Conservation (phyloP, 2,113 vertebrate species). For the Calidris pugnax region DNA sequence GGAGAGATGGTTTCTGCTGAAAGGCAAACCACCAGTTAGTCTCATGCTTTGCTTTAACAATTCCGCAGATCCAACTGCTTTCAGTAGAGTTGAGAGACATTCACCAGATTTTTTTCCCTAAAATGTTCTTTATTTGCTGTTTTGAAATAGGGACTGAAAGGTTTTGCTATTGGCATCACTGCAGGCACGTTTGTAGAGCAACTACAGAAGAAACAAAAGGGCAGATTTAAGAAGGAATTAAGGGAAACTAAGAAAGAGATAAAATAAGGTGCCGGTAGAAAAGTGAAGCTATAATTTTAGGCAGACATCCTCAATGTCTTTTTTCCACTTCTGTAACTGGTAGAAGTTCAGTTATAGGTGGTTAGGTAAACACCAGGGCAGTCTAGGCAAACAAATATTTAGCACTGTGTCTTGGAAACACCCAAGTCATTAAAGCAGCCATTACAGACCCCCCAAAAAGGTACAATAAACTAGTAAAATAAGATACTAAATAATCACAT, state of each 20-base stretch:
- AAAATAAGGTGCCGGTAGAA: neutral
- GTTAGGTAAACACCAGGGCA: neutral
- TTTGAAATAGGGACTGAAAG: neutral
- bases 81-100: neutral
- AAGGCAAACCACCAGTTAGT: accelerated
- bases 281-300: neutral
- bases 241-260: neutral
- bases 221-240: neutral
- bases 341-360: neutral
- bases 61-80: neutral
- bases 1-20: neutral
- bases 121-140: neutral
- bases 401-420: neutral
- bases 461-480: neutral
- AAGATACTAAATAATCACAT: neutral
- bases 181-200: neutral
- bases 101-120: neutral
- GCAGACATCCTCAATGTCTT: neutral
- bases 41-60: accelerated
- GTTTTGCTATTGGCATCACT: neutral
- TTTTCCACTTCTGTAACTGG: neutral
- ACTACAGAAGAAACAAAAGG: neutral
- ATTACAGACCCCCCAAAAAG: neutral
- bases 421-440: neutral
- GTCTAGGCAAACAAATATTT: neutral